These are phyloP conservation scores for Luperina nickerlii DNA, from an alignment of 2,888 invertebrate species.

Conservation along the genomic window DNA sequence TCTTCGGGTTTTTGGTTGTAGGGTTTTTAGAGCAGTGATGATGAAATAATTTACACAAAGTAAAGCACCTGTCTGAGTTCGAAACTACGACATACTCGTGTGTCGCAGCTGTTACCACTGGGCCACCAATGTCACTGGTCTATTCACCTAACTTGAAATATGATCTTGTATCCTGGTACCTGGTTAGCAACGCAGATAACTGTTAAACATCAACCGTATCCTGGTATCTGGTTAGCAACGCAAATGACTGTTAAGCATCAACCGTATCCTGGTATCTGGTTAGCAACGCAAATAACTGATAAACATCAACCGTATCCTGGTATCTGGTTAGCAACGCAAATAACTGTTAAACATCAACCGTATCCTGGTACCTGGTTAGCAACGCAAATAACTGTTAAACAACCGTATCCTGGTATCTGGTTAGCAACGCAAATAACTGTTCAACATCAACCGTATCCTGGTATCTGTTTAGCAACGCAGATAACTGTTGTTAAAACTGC, in stretches of 20 bases:
- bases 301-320: no score
- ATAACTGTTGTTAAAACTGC: slow-evolving; percentile 20
- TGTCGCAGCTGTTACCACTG: neutral
- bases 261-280: no score
- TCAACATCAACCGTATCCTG: no score
- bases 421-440: no score
- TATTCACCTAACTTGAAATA: neutral
- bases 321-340: no score
- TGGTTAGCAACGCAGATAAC: slow-evolving; percentile 26
- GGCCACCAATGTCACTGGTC: neutral
- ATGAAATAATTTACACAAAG: neutral
- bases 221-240: no score
- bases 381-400: no score
- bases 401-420: no score
- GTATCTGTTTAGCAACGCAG: slow-evolving; percentile 8
- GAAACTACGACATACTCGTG: neutral
- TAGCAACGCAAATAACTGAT: no score
- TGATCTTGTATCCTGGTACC: neutral
- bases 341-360: no score
- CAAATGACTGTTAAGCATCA: no score
- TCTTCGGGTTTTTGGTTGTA: neutral
- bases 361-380: no score
- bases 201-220: neutral
- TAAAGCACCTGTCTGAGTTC: neutral
- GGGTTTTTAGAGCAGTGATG: neutral